These are phyloP conservation scores for Nesogale talazaci DNA, from an alignment of 2,113 vertebrate genomes.

Conservation along the genomic window DNA sequence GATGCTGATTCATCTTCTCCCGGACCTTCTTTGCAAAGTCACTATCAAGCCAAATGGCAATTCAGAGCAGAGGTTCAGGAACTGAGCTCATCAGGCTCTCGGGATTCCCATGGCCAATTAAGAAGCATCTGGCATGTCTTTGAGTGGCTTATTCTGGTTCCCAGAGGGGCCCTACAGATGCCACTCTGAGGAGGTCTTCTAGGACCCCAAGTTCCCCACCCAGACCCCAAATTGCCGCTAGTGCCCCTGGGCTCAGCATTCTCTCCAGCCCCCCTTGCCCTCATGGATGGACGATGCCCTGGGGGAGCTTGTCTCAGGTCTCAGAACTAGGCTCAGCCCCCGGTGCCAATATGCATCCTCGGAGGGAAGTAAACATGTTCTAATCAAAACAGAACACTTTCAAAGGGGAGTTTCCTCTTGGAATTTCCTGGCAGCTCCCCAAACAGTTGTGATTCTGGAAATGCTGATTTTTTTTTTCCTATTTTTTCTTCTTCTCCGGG, in stretches of 20 bases:
- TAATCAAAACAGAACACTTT: constrained; percentile 75
- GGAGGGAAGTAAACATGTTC: constrained; percentile 71
- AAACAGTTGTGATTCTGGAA: constrained; percentile 65
- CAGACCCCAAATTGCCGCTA: no score
- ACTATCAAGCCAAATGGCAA: neutral
- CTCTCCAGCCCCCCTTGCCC: rapidly evolving
- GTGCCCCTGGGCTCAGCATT: neutral
- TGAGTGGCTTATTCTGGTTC: neutral
- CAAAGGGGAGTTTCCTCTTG: constrained; percentile 70
- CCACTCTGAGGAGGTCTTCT: neutral
- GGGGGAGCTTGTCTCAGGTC: neutral
- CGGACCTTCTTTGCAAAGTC: neutral
- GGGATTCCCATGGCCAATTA: neutral
- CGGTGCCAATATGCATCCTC: constrained; percentile 41
- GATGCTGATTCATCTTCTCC: constrained; percentile 60
- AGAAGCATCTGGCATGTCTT: constrained; percentile 38
- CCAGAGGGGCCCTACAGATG: neutral
- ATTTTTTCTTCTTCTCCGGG: neutral
- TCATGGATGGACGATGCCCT: neutral
- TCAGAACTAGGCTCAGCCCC: neutral
- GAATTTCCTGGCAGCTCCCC: constrained; percentile 75
- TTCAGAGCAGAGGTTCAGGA: neutral
- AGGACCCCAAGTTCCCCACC: no score
- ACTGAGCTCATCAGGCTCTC: constrained; percentile 42
- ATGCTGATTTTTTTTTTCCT: constrained; percentile 20